Evolutionary conservation across 2,113 vertebrate genomes (phyloP).

Genomic region (Myrmecophaga tridactyla): DNA sequence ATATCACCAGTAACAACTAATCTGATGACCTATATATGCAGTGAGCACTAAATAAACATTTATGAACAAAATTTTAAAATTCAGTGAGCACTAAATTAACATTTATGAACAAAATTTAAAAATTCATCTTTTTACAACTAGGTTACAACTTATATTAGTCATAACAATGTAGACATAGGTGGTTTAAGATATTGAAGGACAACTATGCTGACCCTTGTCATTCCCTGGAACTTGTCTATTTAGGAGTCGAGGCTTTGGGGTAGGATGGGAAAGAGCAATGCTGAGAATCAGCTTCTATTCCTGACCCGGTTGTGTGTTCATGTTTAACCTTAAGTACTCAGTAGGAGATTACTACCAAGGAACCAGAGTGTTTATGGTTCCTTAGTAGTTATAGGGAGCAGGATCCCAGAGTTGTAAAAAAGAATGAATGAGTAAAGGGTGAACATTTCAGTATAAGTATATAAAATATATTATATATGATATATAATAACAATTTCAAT

Average conservation of each 20-base stretch:
- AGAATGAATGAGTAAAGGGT: not conserved
- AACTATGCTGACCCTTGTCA: not conserved
- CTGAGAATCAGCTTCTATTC: not conserved
- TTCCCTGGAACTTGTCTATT: not conserved
- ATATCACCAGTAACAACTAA: not conserved
- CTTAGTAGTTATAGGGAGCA: not conserved
- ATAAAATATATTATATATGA: not conserved
- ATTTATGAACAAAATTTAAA: not conserved
- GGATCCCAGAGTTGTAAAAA: not conserved
- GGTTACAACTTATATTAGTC: not conserved
- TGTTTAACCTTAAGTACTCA: not conserved
- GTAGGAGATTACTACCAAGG: not conserved
- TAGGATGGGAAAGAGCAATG: not conserved
- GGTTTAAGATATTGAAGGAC: not conserved
- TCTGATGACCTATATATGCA: not conserved
- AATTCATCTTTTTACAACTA: not conserved
- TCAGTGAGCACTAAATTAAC: not conserved
- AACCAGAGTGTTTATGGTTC: not conserved
- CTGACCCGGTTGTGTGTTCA: not conserved
- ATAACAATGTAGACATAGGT: not conserved
- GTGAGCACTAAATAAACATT: not conserved
- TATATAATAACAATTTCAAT: not conserved
- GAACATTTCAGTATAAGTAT: not conserved
- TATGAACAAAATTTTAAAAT: not conserved
- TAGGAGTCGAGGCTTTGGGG: not conserved